phyloP scores from a whole-genome alignment of 1,140 invertebrate genomes.

The Lethocerus indicus region DNA sequence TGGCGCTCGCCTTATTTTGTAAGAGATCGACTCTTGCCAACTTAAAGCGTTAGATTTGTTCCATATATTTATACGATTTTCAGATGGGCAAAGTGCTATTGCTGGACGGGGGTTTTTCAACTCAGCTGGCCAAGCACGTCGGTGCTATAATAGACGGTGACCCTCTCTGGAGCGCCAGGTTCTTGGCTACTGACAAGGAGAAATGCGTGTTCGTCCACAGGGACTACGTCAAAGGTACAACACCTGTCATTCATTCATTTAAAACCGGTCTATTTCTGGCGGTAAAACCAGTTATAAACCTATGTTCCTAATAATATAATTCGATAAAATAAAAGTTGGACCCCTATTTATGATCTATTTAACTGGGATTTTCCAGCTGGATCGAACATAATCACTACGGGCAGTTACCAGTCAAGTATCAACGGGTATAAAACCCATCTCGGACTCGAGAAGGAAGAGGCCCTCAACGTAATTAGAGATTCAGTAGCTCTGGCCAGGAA shows the following conservation, averaged over 20 bases:
- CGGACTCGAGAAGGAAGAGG: conserved; percentile 36
- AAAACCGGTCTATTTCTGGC: not conserved
- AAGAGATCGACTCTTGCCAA: too few relatives aligned
- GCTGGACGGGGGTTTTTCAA: conserved; percentile 62
- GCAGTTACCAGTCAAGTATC: conserved; percentile 77
- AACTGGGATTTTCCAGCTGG: conserved; percentile 52
- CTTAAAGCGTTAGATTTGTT: too few relatives aligned
- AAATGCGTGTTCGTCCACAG: conserved; percentile 57
- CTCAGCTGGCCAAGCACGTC: conserved; percentile 52
- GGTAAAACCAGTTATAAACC: too few relatives aligned
- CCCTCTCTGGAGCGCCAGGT: conserved; percentile 65
- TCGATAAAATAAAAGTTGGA: too few relatives aligned
- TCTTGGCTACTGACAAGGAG: conserved; percentile 48
- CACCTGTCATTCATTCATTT: not conserved
- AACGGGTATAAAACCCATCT: conserved; percentile 56
- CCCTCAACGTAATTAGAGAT: conserved; percentile 44
- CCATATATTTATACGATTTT: too few relatives aligned
- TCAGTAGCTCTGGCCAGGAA: conserved; percentile 30
- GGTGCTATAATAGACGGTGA: conserved; percentile 44
- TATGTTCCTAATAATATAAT: too few relatives aligned
- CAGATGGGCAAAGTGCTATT: conserved; percentile 8
- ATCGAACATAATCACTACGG: conserved; percentile 66
- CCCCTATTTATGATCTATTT: too few relatives aligned
- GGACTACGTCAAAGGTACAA: conserved; percentile 45
- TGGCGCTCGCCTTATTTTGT: too few relatives aligned